A percentile compares a stretch with the other conserved stretches of the same genome.
Conservation (phyloP, 2,888 invertebrate genomes). For the Eupithecia centaureata region DNA sequence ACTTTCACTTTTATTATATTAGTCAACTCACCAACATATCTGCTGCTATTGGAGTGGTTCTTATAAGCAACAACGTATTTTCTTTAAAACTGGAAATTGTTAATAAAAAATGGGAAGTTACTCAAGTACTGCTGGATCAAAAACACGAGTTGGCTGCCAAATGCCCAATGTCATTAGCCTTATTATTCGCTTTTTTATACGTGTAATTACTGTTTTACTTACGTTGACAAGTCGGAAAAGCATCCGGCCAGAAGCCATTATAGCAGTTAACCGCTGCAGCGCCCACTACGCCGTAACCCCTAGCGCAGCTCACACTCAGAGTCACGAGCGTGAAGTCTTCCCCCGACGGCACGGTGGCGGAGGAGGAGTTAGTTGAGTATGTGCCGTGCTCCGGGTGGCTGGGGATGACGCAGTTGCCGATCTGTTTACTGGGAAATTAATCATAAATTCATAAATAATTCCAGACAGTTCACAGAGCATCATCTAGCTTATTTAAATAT, state of each 20-base stretch:
- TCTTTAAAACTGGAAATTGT: no score
- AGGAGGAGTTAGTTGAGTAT: slow-evolving; percentile 55
- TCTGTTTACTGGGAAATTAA: slow-evolving; percentile 22
- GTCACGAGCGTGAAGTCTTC: slow-evolving; percentile 48
- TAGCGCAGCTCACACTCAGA: slow-evolving; percentile 58
- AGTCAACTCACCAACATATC: no score
- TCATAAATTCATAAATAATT: background rate
- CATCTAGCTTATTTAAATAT: no score
- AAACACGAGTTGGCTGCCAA: no score
- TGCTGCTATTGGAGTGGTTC: no score
- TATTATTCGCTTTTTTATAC: no score
- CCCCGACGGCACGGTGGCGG: slow-evolving; percentile 45
- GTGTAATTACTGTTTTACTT: background rate
- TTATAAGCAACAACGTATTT: no score
- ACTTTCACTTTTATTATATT: no score
- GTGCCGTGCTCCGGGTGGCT: slow-evolving; percentile 56
- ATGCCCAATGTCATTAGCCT: no score
- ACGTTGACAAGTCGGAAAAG: slow-evolving; percentile 45
- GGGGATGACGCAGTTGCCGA: slow-evolving; percentile 59
- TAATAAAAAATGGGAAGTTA: no score
- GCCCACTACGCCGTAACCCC: slow-evolving; percentile 55
- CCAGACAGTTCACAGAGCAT: no score
- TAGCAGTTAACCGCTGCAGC: slow-evolving; percentile 49
- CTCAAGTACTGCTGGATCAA: no score
- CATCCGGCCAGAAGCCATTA: slow-evolving; percentile 56